Base-by-base conservation (phyloP, 2,888 invertebrate genomes). In the Coleophora flavipennella region DNA sequence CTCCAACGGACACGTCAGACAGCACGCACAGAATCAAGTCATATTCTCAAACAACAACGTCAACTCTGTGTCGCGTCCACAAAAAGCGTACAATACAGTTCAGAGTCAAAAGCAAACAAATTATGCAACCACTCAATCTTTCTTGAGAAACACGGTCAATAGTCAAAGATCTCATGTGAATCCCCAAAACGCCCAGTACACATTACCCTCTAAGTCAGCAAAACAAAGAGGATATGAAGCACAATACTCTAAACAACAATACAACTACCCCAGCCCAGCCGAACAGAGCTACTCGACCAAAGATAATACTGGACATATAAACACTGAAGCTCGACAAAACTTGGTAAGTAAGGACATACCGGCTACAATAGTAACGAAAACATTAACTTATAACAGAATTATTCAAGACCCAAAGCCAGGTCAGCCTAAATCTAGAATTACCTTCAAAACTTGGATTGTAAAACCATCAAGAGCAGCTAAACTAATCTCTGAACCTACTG, bases 381-480 rank as follows among this genome's bases (percentile, higher is more conserved):
- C 76, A 34, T 44, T 75, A 49, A 71, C 75, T n/a, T 67, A 71
- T 45, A 76, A 73, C 49, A 68, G 67, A 54, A 49, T 73, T 14
- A 50, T 75, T 31, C 67, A 75, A 50, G 68, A 74, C 44, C 61
- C 71, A 2, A 74, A 74, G 38, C 55, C 62, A 35, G 63, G 67
- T 3, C 68, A 59, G 39, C 74, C 80, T 31, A 80, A 77, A 51
- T 79, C 81, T 8, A 59, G 76, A 47, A 71, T 83, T 34, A 78
- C 74, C 13, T 73, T 79, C 31, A 84, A 83, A 59, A 80, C 81
- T 3, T 84, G 83, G 83, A 69, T 81, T 38, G 65, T 78, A 2
- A 79, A 79, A 58, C 80, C 83, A n/a, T 60, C 68, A 8, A 80
- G 71, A 55, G 53, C 65, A 29, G 69, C 62, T 10, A 72, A 62